Evolutionary conservation across 2,888 invertebrate genomes (phyloP).

Genomic region (Sinohyriopsis cumingii): DNA sequence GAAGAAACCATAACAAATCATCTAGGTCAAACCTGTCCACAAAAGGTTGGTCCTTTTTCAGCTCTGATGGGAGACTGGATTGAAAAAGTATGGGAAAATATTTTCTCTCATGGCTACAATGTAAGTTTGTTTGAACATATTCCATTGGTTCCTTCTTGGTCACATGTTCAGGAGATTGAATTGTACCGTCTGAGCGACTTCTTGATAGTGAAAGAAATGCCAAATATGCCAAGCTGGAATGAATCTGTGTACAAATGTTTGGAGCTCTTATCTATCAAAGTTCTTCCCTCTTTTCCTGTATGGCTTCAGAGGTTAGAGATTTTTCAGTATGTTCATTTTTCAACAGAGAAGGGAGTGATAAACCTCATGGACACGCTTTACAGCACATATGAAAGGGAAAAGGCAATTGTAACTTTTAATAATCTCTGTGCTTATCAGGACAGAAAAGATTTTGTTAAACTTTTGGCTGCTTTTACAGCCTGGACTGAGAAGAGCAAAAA

Average conservation of each 20-base stretch:
- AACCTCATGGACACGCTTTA: no score
- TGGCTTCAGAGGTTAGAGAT: not conserved
- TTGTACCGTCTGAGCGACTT: constrained; percentile 2
- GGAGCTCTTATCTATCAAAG: not conserved
- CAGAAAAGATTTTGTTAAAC: no score
- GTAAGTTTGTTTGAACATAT: constrained; percentile 8
- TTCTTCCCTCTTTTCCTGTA: not conserved
- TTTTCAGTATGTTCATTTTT: not conserved
- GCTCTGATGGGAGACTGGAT: constrained; percentile 5
- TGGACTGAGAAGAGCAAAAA: no score
- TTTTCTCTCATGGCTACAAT: not conserved
- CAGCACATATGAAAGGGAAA: no score
- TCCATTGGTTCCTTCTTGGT: constrained; percentile 7
- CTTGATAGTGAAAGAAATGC: not conserved
- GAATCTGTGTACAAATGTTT: not conserved
- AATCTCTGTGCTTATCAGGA: no score
- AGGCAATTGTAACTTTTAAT: no score
- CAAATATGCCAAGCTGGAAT: not conserved
- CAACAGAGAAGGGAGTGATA: not conserved
- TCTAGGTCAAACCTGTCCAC: no score
- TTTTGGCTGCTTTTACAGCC: no score
- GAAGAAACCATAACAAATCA: no score
- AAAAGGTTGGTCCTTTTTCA: not conserved
- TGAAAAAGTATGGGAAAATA: constrained; percentile 1
- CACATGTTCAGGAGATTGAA: not conserved